Percentiles rank a stretch among this genome's conserved stretches.
phyloP scores from a whole-genome alignment of 2,888 invertebrate genomes.

The Zaprionus bogoriensis region DNA sequence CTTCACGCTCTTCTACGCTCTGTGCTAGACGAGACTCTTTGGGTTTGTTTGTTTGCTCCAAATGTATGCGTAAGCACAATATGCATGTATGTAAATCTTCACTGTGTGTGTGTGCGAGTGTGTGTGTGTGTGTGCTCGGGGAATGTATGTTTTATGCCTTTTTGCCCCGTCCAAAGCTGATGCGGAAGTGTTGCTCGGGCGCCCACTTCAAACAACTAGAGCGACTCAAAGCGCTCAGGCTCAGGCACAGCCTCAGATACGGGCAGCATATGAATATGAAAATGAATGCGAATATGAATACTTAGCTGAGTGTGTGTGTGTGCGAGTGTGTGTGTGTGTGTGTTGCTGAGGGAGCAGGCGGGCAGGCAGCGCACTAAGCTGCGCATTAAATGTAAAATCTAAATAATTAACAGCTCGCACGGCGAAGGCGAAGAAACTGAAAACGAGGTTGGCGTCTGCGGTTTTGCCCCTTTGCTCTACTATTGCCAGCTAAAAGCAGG shows the following conservation, averaged over 20 bases:
- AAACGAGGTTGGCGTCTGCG: constrained; percentile 36
- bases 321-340: constrained; percentile 1
- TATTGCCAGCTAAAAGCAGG: constrained; percentile 36
- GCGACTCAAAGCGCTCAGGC: constrained; percentile 57
- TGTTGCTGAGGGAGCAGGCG: constrained; percentile 30
- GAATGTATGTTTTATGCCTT: constrained; percentile 58
- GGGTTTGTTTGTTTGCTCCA: constrained; percentile 65
- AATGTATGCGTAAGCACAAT: constrained; percentile 74
- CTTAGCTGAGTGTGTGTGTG: constrained; percentile 29
- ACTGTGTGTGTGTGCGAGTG: neutral
- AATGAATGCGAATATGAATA: constrained; percentile 48
- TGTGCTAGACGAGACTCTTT: constrained; percentile 66
- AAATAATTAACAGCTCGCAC: constrained; percentile 68
- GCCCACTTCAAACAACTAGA: constrained; percentile 68
- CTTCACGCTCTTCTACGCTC: constrained; percentile 70
- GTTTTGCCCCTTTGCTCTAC: constrained; percentile 30
- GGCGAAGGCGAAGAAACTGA: constrained; percentile 21
- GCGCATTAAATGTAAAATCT: constrained; percentile 76
- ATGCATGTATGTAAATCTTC: constrained; percentile 54
- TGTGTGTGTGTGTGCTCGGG: neutral
- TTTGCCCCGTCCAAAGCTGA: constrained; percentile 21
- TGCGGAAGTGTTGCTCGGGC: constrained; percentile 75
- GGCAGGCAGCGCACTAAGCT: too few species aligned
- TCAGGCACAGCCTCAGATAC: constrained; percentile 53
- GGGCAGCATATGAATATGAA: constrained; percentile 54